Evolutionary conservation across 1,140 invertebrate species (phyloP), one percentile per base, ranked within the genome.

Genomic region (Drosophila parvula): DNA sequence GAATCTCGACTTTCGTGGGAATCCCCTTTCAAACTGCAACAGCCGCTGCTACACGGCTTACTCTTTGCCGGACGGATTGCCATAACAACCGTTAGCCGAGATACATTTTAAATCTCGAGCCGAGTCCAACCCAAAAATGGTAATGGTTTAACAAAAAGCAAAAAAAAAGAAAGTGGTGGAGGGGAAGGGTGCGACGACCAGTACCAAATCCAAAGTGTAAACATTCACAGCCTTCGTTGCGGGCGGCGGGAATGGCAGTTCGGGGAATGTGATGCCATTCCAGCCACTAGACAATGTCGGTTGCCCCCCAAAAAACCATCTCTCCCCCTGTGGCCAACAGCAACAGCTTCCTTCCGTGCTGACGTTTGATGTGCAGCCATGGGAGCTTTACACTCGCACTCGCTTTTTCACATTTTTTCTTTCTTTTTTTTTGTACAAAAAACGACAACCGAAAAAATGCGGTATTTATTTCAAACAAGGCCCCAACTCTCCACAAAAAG

Each of bases 341-440:
- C 77, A 89, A 88, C 84, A 88, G 83, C 84, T 88, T 88, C 83
- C 83, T 88, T 88, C 83, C 83, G 84, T 80, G 64, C 79, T 89
- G 84, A 89, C 80, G 80, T 80, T 89, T 88, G 83, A 88, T 88
- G 83, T 88, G 80, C 83, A 83, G 73, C 57, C 74, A 71, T 70
- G 65, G 65, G 5, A 70, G 68, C 68, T 58, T 22, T 51, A 11
- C 11, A 27, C n/a, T 47, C 11, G 44, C 44, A 27, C 22, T 45
- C 14, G 44, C 44, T 45, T 27, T 50, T 16, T 16, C 5, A 12
- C 4, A 1, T 22, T 8, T 5, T 11, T n/a, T 7, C 0, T 16
- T 5, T 36, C 18, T 16, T 27, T 27, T 16, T 12, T 36, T 40
- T 27, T 14, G 16, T 50, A 0, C 14, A 27, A 47, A 48, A 47